phyloP scores from a whole-genome alignment of 2,888 invertebrate species.

The Octodonta nipae region DNA sequence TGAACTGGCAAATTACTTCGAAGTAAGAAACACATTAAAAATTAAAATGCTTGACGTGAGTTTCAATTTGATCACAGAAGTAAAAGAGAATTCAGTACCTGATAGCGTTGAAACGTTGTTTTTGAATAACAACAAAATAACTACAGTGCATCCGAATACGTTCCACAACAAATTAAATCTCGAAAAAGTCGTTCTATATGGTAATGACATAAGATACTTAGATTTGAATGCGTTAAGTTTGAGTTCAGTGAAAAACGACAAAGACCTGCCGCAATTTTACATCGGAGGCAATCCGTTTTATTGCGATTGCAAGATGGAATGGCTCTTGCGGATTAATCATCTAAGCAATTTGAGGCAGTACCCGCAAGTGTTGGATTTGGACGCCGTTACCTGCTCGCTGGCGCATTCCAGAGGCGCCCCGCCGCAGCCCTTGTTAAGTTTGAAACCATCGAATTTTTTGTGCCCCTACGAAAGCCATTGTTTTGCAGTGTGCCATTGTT shows the following conservation, averaged over 20 bases:
- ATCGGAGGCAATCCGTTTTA: slow-evolving; percentile 71
- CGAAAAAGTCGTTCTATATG: slow-evolving; percentile 62
- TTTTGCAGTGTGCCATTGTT: slow-evolving; percentile 76
- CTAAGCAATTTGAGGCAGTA: slow-evolving; percentile 57
- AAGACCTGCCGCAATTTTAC: slow-evolving; percentile 63
- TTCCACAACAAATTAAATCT: slow-evolving; percentile 57
- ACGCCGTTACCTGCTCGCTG: slow-evolving; percentile 62
- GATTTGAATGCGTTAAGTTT: slow-evolving; percentile 59
- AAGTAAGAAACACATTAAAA: slow-evolving; percentile 48
- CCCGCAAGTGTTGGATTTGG: slow-evolving; percentile 68
- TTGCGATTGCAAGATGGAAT: slow-evolving; percentile 80
- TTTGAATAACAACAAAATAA: slow-evolving; percentile 62
- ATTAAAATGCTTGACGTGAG: slow-evolving; percentile 68
- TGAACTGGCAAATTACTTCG: slow-evolving; percentile 60
- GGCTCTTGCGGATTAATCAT: slow-evolving; percentile 68
- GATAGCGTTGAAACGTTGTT: slow-evolving; percentile 59
- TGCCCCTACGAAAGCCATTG: slow-evolving; percentile 73
- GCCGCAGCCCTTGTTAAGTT: slow-evolving; percentile 51
- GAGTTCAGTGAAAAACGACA: slow-evolving; percentile 49
- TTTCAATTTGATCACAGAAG: slow-evolving; percentile 53
- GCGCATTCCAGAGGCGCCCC: slow-evolving; percentile 51
- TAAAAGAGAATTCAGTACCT: slow-evolving; percentile 56
- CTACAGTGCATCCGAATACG: slow-evolving; percentile 54
- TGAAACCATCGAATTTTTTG: slow-evolving; percentile 63
- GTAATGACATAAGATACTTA: slow-evolving; percentile 58